These are phyloP conservation scores for Siderastrea radians DNA, from an alignment of 92 coral and sea anemone genomes.

Conservation along the genomic window DNA sequence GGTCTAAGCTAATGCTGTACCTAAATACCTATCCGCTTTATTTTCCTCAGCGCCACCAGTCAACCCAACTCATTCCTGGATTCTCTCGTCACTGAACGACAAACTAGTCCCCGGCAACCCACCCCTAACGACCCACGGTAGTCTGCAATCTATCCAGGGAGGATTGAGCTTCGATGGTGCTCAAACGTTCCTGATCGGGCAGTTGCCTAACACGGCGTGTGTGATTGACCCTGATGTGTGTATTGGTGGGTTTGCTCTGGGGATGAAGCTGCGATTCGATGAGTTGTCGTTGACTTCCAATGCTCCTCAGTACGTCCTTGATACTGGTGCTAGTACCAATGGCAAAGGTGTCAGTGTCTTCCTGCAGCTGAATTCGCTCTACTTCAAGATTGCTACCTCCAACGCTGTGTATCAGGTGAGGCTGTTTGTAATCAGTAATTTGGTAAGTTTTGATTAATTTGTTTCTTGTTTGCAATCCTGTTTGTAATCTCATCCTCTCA, in stretches of 20 bases:
- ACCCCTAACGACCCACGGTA: conserved; percentile 68
- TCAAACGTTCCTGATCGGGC: conserved; percentile 57
- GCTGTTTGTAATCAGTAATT: background rate
- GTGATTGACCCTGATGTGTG: conserved; percentile 77
- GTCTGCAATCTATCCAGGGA: conserved; percentile 61
- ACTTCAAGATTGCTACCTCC: conserved; percentile 77
- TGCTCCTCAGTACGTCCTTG: conserved; percentile 78
- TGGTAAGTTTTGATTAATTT: background rate
- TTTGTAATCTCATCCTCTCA: too few relatives aligned
- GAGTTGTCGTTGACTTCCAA: conserved; percentile 67
- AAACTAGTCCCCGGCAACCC: conserved; percentile 78
- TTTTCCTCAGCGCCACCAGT: conserved; percentile 85
- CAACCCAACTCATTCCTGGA: conserved; percentile 79
- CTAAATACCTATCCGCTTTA: background rate
- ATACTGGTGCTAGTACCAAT: conserved; percentile 79
- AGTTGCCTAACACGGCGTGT: conserved; percentile 68
- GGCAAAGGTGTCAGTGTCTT: conserved; percentile 73
- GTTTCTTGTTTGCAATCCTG: background rate
- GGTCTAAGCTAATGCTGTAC: background rate
- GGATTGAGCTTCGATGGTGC: conserved; percentile 83
- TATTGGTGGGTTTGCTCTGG: conserved; percentile 70
- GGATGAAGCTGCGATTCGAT: conserved; percentile 72
- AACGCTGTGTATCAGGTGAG: conserved; percentile 76
- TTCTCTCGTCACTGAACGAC: conserved; percentile 68
- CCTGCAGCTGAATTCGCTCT: conserved; percentile 70